Conservation (phyloP, 2,113 vertebrate genomes). For the Lycaon pictus region DNA sequence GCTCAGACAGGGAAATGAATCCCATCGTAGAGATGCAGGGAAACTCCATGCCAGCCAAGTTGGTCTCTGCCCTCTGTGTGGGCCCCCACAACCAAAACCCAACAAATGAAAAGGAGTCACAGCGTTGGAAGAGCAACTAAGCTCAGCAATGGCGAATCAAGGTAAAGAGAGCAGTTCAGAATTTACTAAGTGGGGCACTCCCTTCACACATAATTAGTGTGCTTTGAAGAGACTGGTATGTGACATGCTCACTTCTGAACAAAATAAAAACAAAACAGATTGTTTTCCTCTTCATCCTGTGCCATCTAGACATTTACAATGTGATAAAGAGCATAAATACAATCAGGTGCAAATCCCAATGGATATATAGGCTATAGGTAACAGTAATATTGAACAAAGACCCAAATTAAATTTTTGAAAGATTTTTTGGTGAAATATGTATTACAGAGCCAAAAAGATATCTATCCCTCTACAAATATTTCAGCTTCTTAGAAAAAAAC, state of each 20-base stretch:
- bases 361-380: slow-evolving; percentile 30
- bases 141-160: slow-evolving; percentile 56
- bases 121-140: slow-evolving; percentile 54
- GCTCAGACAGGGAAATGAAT: slow-evolving; percentile 63
- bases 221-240: slow-evolving; percentile 4
- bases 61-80: background rate
- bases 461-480: slow-evolving; percentile 22
- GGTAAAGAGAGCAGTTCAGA: slow-evolving; percentile 71
- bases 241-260: slow-evolving; percentile 20
- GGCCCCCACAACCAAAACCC: background rate
- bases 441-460: slow-evolving; percentile 19
- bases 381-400: slow-evolving; percentile 29
- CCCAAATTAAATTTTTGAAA: background rate
- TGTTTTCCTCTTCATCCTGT: background rate
- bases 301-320: background rate
- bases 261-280: slow-evolving; percentile 50
- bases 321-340: slow-evolving; percentile 43
- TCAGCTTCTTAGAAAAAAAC: slow-evolving; percentile 20
- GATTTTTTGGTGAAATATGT: background rate
- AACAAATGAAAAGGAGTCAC: slow-evolving; percentile 46
- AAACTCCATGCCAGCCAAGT: background rate
- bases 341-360: slow-evolving; percentile 38
- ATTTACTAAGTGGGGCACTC: slow-evolving; percentile 58
- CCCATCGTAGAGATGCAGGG: background rate
- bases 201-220: slow-evolving; percentile 56